These are phyloP conservation scores for Nephila pilipes DNA, from an alignment of 1,140 invertebrate species.

Conservation along the genomic window DNA sequence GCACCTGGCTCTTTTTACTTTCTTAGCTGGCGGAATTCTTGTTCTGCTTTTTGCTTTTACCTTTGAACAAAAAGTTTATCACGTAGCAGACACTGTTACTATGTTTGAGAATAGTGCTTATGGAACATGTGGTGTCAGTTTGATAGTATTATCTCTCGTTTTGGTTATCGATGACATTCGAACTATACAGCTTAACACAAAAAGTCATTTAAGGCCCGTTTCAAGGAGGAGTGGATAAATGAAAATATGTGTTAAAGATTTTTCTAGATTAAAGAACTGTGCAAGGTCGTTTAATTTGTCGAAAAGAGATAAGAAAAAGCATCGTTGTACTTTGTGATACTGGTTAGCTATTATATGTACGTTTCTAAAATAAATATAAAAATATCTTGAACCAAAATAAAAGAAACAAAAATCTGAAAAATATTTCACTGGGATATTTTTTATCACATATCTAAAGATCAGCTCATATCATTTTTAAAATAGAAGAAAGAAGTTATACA, in stretches of 20 bases:
- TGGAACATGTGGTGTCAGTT: not conserved
- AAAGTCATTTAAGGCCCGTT: not conserved
- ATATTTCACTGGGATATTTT: too few relatives aligned
- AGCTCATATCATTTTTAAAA: too few relatives aligned
- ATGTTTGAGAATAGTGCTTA: not conserved
- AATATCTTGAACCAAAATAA: too few relatives aligned
- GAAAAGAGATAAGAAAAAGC: too few relatives aligned
- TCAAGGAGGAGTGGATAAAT: not conserved
- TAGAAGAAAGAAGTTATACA: too few relatives aligned
- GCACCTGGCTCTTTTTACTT: not conserved
- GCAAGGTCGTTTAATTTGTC: too few relatives aligned
- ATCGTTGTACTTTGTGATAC: too few relatives aligned
- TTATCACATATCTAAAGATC: too few relatives aligned
- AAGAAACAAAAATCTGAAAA: too few relatives aligned
- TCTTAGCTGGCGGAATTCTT: not conserved
- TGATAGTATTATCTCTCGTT: not conserved
- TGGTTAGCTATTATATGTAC: too few relatives aligned
- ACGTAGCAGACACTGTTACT: not conserved
- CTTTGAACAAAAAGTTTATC: slow-evolving; percentile 3
- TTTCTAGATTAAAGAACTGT: too few relatives aligned
- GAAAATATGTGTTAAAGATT: not conserved
- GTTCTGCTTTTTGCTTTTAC: not conserved
- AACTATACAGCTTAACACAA: not conserved
- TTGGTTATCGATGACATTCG: not conserved
- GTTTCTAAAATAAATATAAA: too few relatives aligned